Evolutionary conservation across 1,140 invertebrate genomes (phyloP).

Genomic region (Acromyrmex echinatior): DNA sequence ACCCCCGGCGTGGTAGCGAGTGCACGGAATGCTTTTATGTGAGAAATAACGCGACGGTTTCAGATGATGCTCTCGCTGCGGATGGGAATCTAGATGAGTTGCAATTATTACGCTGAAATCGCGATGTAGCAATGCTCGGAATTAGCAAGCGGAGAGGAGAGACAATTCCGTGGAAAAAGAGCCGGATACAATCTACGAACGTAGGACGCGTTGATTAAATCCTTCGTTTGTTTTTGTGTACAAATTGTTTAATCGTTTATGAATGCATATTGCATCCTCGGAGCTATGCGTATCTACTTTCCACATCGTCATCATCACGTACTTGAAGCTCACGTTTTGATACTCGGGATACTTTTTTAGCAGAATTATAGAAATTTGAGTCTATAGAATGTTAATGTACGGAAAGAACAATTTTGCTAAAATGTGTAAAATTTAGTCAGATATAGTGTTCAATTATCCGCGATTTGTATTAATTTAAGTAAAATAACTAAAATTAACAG

Average conservation of each 20-base stretch:
- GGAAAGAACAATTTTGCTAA: no score
- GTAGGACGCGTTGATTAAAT: conserved; percentile 32
- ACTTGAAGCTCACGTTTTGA: neutral
- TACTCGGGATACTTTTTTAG: neutral
- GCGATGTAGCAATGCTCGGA: conserved; percentile 11
- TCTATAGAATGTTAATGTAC: neutral
- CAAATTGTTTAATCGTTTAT: conserved; percentile 11
- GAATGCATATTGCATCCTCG: conserved; percentile 10
- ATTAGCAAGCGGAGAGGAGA: neutral
- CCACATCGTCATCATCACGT: neutral
- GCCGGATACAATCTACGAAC: neutral
- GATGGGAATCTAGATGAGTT: conserved; percentile 3
- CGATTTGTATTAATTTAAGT: no score
- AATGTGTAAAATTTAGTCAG: no score
- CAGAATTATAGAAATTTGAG: neutral
- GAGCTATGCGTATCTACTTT: neutral
- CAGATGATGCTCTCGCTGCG: neutral
- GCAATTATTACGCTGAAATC: conserved; percentile 41
- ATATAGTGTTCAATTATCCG: no score
- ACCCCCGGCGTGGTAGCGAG: neutral
- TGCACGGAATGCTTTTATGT: conserved; percentile 41
- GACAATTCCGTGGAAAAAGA: conserved; percentile 18
- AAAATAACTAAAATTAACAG: no score
- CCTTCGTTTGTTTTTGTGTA: neutral
- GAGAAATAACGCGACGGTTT: conserved; percentile 38